Evolutionary conservation across 2,113 vertebrate species (phyloP).

Genomic region (Diadophis punctatus): DNA sequence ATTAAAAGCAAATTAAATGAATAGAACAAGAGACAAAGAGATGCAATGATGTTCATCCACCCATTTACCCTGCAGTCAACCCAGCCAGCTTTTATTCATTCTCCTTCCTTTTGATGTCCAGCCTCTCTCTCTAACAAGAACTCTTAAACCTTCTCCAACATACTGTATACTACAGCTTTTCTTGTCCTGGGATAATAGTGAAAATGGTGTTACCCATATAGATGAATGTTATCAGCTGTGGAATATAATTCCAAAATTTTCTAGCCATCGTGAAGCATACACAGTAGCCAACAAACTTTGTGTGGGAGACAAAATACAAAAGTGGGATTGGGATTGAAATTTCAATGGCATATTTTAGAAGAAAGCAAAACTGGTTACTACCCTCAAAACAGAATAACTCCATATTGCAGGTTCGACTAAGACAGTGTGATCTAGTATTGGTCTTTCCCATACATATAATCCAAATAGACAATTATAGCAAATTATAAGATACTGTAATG

Average conservation of each 20-base stretch:
- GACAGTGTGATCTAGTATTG: not conserved
- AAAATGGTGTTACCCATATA: not conserved
- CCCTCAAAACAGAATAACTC: not conserved
- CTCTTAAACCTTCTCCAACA: not conserved
- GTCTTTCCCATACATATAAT: not conserved
- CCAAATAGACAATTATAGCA: not conserved
- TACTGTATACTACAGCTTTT: not conserved
- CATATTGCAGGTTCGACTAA: not conserved
- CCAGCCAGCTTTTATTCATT: not conserved
- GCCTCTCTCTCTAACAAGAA: not conserved
- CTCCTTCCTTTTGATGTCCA: not conserved
- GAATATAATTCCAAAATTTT: not conserved
- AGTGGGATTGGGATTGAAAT: not conserved
- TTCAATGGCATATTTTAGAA: not conserved
- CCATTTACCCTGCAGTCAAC: not conserved
- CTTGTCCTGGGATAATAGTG: not conserved
- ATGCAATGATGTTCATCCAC: not conserved
- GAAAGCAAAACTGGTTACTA: not conserved
- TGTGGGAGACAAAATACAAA: not conserved
- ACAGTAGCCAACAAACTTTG: not conserved
- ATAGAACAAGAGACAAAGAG: not conserved
- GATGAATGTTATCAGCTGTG: not conserved
- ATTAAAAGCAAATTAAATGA: not conserved
- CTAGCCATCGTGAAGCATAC: not conserved
- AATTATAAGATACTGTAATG: not conserved